Conservation (phyloP, 2,113 vertebrate species). For the Noturus placidus region DNA sequence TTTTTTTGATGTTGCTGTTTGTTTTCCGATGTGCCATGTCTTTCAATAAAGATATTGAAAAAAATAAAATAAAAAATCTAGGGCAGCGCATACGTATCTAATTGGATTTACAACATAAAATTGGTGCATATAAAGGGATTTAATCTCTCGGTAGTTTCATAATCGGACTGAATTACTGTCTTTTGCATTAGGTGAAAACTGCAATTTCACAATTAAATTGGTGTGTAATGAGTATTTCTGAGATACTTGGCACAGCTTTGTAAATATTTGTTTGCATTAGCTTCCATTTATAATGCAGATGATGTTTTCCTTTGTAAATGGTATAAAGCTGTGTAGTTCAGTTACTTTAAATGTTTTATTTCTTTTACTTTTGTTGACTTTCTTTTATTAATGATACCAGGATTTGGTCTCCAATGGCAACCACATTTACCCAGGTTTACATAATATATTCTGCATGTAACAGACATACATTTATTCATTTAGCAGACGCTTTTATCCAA, state of each 20-base stretch:
- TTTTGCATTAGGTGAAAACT: conserved; percentile 13
- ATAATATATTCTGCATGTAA: too few relatives aligned
- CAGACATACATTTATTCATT: too few relatives aligned
- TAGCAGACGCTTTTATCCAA: too few relatives aligned
- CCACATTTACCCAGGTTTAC: too few relatives aligned
- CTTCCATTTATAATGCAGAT: background rate
- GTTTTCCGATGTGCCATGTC: too few relatives aligned
- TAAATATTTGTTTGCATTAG: conserved; percentile 8
- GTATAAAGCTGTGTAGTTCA: background rate
- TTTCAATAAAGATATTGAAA: too few relatives aligned
- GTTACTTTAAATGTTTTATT: too few relatives aligned
- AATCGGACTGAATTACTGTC: conserved; percentile 37
- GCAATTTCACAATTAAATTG: conserved; percentile 29
- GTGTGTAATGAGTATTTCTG: conserved; percentile 19
- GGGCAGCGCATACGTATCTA: conserved; percentile 62
- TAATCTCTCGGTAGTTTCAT: conserved; percentile 54
- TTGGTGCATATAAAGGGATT: conserved; percentile 65
- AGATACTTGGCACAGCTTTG: background rate
- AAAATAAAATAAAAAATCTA: too few relatives aligned
- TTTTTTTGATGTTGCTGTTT: too few relatives aligned
- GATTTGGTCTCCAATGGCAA: too few relatives aligned
- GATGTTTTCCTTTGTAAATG: background rate
- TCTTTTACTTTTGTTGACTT: too few relatives aligned
- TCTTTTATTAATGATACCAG: too few relatives aligned
- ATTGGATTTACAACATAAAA: conserved; percentile 72